A percentile compares a stretch with the other conserved stretches of the same genome.
phyloP scores from a whole-genome alignment of 2,888 invertebrate species.

The Proisotoma minuta region DNA sequence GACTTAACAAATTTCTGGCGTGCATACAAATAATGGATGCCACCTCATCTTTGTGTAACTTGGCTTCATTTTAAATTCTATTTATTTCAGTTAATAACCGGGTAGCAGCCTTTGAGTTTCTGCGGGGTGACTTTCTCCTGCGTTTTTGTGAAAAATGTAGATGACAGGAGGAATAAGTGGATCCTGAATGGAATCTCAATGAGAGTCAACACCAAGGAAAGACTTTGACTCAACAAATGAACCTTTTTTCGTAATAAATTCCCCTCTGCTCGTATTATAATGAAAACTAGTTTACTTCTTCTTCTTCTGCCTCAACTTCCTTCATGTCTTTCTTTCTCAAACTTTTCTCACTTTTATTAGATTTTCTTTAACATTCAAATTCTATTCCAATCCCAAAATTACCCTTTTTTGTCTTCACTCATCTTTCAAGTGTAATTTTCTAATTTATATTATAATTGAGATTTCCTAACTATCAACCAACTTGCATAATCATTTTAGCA shows the following conservation, averaged over 20 bases:
- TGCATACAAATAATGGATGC: no score
- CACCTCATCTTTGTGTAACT: no score
- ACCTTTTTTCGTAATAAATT: not conserved
- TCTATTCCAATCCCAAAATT: not conserved
- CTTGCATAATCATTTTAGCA: no score
- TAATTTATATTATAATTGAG: slow-evolving; percentile 2
- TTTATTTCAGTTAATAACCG: not conserved
- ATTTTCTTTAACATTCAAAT: not conserved
- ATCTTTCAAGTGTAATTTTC: not conserved
- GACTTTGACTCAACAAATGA: not conserved
- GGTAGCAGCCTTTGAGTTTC: not conserved
- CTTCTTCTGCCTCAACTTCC: not conserved
- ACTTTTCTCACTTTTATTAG: not conserved
- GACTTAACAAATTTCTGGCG: no score
- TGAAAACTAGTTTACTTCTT: not conserved
- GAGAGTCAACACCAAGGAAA: not conserved
- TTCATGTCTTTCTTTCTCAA: not conserved
- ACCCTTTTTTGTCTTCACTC: not conserved
- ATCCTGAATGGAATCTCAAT: slow-evolving; percentile 2
- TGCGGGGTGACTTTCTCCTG: no score
- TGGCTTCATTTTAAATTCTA: no score
- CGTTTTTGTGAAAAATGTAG: slow-evolving; percentile 8
- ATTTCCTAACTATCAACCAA: no score
- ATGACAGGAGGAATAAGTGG: slow-evolving; percentile 9
- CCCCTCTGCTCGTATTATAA: not conserved